Evolutionary conservation across 2,797 vertebrate species (phyloP).

Genomic region (Tapirus indicus): DNA sequence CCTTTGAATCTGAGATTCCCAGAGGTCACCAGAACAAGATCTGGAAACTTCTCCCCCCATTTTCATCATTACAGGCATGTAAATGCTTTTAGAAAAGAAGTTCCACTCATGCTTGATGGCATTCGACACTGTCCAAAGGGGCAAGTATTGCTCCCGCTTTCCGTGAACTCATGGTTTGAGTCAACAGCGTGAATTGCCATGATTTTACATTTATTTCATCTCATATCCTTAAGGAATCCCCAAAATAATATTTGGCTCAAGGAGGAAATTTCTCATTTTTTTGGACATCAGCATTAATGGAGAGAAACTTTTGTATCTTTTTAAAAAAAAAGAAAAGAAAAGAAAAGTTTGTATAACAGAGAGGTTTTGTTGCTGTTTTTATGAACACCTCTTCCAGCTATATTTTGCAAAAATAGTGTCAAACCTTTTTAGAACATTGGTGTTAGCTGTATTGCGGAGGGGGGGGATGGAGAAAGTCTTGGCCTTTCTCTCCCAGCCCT

Average conservation of each 20-base stretch:
- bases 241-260: slow-evolving; percentile 33
- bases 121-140: neutral
- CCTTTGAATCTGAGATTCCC: slow-evolving; percentile 55
- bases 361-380: slow-evolving; percentile 27
- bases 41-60: neutral
- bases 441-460: neutral
- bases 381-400: neutral
- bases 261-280: slow-evolving; percentile 2
- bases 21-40: slow-evolving; percentile 7
- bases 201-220: slow-evolving; percentile 27
- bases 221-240: neutral
- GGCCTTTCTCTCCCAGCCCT: neutral
- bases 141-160: neutral
- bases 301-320: neutral
- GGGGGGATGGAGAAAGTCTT: neutral
- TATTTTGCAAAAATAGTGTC: slow-evolving; percentile 34
- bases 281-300: neutral
- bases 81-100: neutral
- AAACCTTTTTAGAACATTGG: neutral
- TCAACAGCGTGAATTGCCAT: neutral
- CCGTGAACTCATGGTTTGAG: neutral
- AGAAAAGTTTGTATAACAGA: neutral
- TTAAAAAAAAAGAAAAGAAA: neutral
- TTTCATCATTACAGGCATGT: neutral
- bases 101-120: neutral